Evolutionary conservation across 2,113 vertebrate species (phyloP).

Genomic region (Cinclus mexicanus): DNA sequence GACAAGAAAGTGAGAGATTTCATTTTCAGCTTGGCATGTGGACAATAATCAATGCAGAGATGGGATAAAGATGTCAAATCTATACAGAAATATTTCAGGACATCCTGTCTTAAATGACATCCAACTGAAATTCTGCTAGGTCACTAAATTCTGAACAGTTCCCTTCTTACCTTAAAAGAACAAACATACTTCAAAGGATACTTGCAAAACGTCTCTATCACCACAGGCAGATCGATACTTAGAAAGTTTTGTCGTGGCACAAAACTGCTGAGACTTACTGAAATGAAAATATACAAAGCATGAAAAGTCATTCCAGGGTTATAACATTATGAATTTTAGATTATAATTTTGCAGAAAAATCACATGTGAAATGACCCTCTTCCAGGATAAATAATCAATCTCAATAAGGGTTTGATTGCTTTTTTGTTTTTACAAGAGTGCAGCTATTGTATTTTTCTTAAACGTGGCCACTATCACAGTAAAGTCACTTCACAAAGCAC

Average conservation of each 20-base stretch:
- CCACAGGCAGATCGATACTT: constrained; percentile 88
- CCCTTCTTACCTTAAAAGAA: constrained; percentile 11
- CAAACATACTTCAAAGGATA: constrained; percentile 85
- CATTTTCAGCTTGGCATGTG: not conserved
- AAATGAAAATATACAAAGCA: constrained; percentile 39
- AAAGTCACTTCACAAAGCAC: not conserved
- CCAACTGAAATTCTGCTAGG: not conserved
- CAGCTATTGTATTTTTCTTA: not conserved
- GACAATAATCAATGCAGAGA: constrained; percentile 2
- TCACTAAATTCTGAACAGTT: not conserved
- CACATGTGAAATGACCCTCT: not conserved
- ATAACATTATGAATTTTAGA: not conserved
- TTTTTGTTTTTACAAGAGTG: not conserved
- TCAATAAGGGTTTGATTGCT: not conserved
- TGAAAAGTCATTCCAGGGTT: not conserved
- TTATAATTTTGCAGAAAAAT: not conserved
- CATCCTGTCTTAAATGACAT: constrained; percentile 23
- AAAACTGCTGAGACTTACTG: constrained; percentile 96
- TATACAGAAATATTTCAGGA: not conserved
- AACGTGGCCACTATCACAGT: not conserved
- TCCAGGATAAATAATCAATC: not conserved
- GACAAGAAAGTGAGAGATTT: not conserved
- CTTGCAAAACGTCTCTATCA: constrained; percentile 98
- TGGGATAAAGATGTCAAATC: not conserved
- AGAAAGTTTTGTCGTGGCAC: constrained; percentile 91